Evolutionary conservation across 2,797 vertebrate species (phyloP), one percentile per base, ranked within the genome.

Genomic region (Lepidocolaptes lacrymiger): DNA sequence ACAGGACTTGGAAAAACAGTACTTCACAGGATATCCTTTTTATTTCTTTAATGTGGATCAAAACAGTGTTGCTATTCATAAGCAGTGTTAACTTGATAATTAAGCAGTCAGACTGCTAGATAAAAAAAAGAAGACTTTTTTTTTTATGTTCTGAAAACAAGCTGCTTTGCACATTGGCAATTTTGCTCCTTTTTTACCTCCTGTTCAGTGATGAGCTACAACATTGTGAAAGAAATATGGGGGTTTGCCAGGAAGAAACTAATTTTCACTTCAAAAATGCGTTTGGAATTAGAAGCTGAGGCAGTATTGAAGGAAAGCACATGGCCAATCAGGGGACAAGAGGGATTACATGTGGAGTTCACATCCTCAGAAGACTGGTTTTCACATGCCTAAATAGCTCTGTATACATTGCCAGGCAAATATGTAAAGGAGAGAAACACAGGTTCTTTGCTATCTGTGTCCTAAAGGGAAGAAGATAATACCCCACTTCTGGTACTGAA

Each of bases 1-100:
- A 99, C 99, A 99, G 99, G 99, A 98, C 95, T 39, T 79, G 48
- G 59, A 66, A 66, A 77, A 74, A 85, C 14, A 73, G 21, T 64
- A 74, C 12, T n/a, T 86, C 49, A 41, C 67, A 83, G 22, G 32
- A 59, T 88, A 76, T 64, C 24, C 12, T 78, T 88, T 51, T 58
- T 62, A 48, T 68, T 89, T 86, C 26, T 64, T 68, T 67, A 71
- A n/a, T 74, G 12, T 0, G 0, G 43, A 62, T 88, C 48, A 52
- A 93, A 76, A 61, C 55, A 79, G 36, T 67, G 34, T 77, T 88
- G 32, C 36, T 76, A 7, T 77, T 88, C 44, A 8, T 69, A 67
- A 93, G 32, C 55, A 88, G 27, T 7, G 8, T 76, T 83, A 46
- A 59, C 68, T 48, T 68, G 30, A 19, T 58, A 86, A 88, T 91